Evolutionary conservation across 2,888 invertebrate genomes (phyloP).

Genomic region (Tuta absoluta): DNA sequence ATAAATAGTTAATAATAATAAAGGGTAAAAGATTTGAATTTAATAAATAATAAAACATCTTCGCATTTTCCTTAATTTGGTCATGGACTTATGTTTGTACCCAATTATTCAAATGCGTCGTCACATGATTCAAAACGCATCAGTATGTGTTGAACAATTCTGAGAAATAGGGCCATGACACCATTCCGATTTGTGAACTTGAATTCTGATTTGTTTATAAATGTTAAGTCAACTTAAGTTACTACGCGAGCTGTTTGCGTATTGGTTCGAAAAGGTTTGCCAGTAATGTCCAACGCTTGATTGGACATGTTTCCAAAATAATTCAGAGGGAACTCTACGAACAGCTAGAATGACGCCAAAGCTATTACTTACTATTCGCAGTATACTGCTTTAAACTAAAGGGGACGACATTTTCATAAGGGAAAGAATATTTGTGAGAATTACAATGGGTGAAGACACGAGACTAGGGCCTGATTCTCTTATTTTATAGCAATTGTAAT

Average conservation of each 20-base stretch:
- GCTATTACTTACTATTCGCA: too few species aligned
- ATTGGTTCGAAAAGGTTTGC: not conserved
- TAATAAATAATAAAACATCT: not conserved
- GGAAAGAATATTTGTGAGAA: too few species aligned
- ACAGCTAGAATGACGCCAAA: too few species aligned
- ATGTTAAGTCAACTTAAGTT: not conserved
- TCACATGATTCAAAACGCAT: constrained; percentile 20
- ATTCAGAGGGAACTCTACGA: not conserved
- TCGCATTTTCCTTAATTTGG: not conserved
- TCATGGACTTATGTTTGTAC: constrained; percentile 10
- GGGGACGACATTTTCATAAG: too few species aligned
- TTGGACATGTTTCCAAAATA: not conserved
- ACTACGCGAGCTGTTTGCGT: not conserved
- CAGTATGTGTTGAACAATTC: constrained; percentile 20
- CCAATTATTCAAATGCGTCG: constrained; percentile 19
- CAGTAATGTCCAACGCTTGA: not conserved
- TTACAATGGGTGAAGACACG: too few species aligned
- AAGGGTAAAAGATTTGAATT: not conserved
- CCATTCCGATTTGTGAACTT: constrained; percentile 7
- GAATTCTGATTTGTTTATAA: not conserved
- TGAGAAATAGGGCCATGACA: constrained; percentile 22
- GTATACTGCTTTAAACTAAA: too few species aligned
- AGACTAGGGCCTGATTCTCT: too few species aligned
- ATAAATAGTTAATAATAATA: too few species aligned
- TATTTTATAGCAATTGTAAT: too few species aligned